phyloP scores from a whole-genome alignment of 2,888 invertebrate species.

The Arge pagana region DNA sequence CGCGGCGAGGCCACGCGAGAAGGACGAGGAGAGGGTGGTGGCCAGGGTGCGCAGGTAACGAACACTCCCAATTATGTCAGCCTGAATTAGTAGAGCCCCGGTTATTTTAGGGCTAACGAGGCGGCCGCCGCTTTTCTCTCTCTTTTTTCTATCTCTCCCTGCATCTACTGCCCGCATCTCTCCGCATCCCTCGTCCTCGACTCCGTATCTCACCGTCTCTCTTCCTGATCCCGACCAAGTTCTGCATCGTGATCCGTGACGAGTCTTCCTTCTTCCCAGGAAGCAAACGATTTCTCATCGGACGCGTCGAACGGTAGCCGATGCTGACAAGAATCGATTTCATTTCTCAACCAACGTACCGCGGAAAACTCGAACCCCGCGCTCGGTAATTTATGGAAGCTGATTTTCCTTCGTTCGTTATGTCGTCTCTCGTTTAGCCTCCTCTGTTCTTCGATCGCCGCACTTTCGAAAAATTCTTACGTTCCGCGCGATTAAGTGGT shows the following conservation, averaged over 20 bases:
- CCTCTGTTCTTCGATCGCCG: too few relatives aligned
- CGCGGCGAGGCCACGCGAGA: too few relatives aligned
- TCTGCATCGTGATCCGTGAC: too few relatives aligned
- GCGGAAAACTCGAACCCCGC: too few relatives aligned
- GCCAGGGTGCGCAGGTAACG: slow-evolving; percentile 54
- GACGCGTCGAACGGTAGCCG: slow-evolving; percentile 35
- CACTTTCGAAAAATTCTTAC: too few relatives aligned
- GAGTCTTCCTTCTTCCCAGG: too few relatives aligned
- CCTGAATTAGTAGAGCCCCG: slow-evolving; percentile 56
- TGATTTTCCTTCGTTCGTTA: too few relatives aligned
- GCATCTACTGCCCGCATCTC: background rate
- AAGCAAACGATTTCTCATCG: slow-evolving; percentile 41
- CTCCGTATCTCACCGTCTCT: slow-evolving; percentile 15
- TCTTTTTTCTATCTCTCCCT: background rate
- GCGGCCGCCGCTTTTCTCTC: slow-evolving; percentile 29
- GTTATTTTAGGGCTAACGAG: slow-evolving; percentile 54
- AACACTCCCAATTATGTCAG: slow-evolving; percentile 58
- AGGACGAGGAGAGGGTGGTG: background rate
- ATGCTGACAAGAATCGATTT: slow-evolving; percentile 22
- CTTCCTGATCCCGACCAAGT: too few relatives aligned
- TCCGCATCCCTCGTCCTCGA: background rate
- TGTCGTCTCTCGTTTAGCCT: too few relatives aligned
- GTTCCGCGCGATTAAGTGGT: too few relatives aligned
- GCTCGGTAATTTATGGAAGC: too few relatives aligned
- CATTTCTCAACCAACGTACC: slow-evolving; percentile 16